Base-by-base conservation (phyloP, 2,113 vertebrate species). In the Eubucco bourcierii region DNA sequence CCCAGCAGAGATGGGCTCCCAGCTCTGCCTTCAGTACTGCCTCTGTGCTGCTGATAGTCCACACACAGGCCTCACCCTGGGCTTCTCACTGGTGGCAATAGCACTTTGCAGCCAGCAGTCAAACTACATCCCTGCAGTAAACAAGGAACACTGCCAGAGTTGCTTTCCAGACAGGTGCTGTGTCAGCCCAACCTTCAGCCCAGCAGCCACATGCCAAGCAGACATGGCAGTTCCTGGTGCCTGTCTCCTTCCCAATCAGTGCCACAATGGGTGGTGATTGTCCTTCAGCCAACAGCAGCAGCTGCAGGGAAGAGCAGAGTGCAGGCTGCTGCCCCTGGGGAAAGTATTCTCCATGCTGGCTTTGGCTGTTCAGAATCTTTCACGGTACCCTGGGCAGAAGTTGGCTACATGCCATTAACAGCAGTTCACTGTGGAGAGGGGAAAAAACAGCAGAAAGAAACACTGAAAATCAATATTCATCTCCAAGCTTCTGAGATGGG, bases 401-500 rank as follows among this genome's bases (percentile, higher is more conserved):
- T 10, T 80, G 89, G 70, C 46, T 47, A 9, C 0, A 0, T 78
- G 84, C 72, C 68, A 68, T 27, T 77, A 29, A 74, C 12, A 39
- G 73, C 73, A 80, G 39, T 67, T 82, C 37, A 53, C 25, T 92
- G 19, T 12, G 31, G 39, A 9, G 44, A 6, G 28, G 78, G 39
- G 37, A 39, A 39, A 50, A 31, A 60, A 11, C 21, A 23, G 21
- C 21, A 50, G 20, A 50, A 50, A 50, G 47, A 50, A 24, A 56
- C 50, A 46, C 5, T 50, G 56, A 80, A 90, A 84, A 89, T 87
- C 84, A 64, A 59, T 92, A 82, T 74, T 94, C 87, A 25, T 80
- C 53, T 75, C 37, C 64, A 44, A 85, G 72, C 33, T 93, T 89
- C 75, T 71, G 31, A 91, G 70, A 90, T 61, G 20, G 37, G 31